A percentile compares a stretch with the other conserved stretches of the same genome.
Evolutionary conservation across 2,888 invertebrate genomes (phyloP).

Genomic region (Pyrgus malvae): DNA sequence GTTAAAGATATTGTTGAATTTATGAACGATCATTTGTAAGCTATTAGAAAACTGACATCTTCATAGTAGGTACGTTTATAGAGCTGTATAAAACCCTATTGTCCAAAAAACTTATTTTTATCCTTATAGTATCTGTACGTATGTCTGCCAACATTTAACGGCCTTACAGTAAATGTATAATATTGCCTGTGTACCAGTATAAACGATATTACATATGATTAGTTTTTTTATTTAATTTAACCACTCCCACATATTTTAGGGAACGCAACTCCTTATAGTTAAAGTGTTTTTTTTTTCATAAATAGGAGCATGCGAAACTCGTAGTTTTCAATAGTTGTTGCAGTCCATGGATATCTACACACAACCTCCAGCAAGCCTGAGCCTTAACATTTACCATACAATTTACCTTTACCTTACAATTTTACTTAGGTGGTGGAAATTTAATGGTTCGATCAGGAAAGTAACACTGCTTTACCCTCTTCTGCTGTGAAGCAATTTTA

Average conservation of each 20-base stretch:
- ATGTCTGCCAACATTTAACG: constrained; percentile 43
- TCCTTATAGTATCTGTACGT: constrained; percentile 22
- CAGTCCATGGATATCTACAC: too few relatives aligned
- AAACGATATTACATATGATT: constrained; percentile 55
- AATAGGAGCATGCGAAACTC: too few relatives aligned
- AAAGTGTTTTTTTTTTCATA: too few relatives aligned
- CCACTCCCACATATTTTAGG: constrained; percentile 27
- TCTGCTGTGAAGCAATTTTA: too few relatives aligned
- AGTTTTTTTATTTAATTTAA: constrained; percentile 36
- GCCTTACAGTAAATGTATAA: constrained; percentile 68
- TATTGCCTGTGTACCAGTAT: constrained; percentile 71
- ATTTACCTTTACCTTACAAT: too few relatives aligned
- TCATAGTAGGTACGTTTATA: constrained; percentile 39
- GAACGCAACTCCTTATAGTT: constrained; percentile 19
- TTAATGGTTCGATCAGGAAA: too few relatives aligned
- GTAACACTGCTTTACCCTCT: too few relatives aligned
- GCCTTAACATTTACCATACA: too few relatives aligned
- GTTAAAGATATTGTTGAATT: constrained; percentile 77
- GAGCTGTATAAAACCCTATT: constrained; percentile 32
- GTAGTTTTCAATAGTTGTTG: too few relatives aligned
- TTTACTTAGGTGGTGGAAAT: too few relatives aligned
- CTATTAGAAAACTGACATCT: constrained; percentile 38
- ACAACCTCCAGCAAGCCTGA: too few relatives aligned
- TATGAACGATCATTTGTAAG: constrained; percentile 54
- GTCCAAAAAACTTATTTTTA: constrained; percentile 22